Conservation (phyloP, 2,113 vertebrate genomes). For the Monarcha castaneiventris region DNA sequence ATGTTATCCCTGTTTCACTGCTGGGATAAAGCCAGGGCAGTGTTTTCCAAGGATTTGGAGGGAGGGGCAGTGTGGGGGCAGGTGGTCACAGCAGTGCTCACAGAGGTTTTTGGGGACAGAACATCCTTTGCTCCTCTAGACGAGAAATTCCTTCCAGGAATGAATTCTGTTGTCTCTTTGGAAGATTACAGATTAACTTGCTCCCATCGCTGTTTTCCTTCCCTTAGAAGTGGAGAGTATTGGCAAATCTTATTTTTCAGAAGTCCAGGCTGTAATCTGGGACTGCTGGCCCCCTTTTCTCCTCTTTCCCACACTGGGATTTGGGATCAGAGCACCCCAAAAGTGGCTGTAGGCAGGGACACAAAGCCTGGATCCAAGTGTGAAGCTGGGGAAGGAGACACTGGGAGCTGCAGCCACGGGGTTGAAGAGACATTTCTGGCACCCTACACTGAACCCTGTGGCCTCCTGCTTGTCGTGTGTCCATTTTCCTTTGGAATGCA, state of each 20-base stretch:
- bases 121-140: not conserved
- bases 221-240: not conserved
- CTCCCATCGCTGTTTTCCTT: accelerated
- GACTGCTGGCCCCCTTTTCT: not conserved
- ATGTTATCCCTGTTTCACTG: accelerated
- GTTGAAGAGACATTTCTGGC: not conserved
- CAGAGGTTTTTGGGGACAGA: accelerated
- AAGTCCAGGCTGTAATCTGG: not conserved
- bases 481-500: not conserved
- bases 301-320: accelerated
- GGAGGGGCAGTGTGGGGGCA: not conserved
- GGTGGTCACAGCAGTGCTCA: not conserved
- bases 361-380: accelerated
- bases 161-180: not conserved
- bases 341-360: not conserved
- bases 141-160: not conserved
- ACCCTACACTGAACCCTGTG: not conserved
- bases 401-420: not conserved
- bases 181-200: not conserved
- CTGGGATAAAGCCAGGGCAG: not conserved
- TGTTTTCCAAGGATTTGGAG: not conserved
- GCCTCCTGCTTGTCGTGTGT: not conserved
- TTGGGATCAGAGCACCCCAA: not conserved
- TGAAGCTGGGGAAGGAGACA: not conserved
- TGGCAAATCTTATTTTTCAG: not conserved